A percentile compares a stretch with the other conserved stretches of the same genome.
Evolutionary conservation across 2,888 invertebrate species (phyloP).

Genomic region (Cylloceria caligata): DNA sequence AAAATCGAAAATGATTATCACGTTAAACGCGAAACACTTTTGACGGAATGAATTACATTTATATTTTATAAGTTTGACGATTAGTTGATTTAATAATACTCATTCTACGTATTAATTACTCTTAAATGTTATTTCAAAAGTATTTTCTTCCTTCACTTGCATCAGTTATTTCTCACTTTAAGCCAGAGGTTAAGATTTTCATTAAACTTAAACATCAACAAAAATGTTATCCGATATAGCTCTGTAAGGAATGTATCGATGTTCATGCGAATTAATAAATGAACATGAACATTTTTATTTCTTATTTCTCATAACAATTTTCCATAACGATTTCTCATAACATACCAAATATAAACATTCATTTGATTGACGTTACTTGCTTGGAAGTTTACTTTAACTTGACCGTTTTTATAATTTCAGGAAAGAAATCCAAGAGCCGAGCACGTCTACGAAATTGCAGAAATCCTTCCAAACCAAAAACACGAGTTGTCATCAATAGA

Average conservation of each 20-base stretch:
- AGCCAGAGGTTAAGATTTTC: background rate
- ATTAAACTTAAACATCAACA: background rate
- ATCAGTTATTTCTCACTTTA: background rate
- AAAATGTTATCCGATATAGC: background rate
- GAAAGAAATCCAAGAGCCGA: background rate
- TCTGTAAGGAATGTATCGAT: background rate
- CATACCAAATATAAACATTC: background rate
- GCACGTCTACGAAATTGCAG: constrained; percentile 1
- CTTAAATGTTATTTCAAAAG: background rate
- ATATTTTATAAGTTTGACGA: background rate
- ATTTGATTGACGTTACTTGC: background rate
- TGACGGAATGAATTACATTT: background rate
- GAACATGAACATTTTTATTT: background rate
- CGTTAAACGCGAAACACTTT: constrained; percentile 7
- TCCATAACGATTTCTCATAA: background rate
- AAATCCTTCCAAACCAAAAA: background rate
- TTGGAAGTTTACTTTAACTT: background rate
- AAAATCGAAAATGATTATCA: constrained; percentile 32
- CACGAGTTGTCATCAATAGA: constrained; percentile 1
- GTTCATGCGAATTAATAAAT: constrained; percentile 10
- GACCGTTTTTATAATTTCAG: constrained; percentile 24
- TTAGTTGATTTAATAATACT: background rate
- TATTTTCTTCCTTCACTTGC: background rate
- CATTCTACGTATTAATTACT: background rate
- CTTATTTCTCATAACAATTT: background rate